Conservation (phyloP, 64 coral and sea anemone species). For the Anthopleura sola region DNA sequence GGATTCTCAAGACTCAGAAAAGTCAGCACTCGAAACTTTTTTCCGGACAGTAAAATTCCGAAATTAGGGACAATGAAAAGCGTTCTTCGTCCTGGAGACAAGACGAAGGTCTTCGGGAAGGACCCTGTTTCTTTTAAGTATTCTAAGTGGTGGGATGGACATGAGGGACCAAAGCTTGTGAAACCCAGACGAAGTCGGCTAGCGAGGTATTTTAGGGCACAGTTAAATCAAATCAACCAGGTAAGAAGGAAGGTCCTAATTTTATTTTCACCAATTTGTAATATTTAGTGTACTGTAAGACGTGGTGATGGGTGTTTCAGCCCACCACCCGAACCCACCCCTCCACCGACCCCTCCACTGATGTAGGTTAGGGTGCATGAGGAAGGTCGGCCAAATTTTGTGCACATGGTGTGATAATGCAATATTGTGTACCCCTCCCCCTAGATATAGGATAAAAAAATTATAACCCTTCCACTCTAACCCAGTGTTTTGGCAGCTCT, state of each 20-base stretch:
- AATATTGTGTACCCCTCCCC: too few species aligned
- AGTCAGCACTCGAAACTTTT: slow-evolving; percentile 88
- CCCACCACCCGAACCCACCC: too few species aligned
- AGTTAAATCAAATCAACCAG: slow-evolving; percentile 81
- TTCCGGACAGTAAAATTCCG: slow-evolving; percentile 29
- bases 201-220: slow-evolving; percentile 74
- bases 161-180: slow-evolving; percentile 49
- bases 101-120: slow-evolving; percentile 38
- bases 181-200: slow-evolving; percentile 57
- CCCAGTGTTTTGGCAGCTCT: too few species aligned
- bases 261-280: too few species aligned
- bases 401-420: too few species aligned
- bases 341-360: too few species aligned
- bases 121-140: slow-evolving; percentile 80
- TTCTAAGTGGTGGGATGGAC: slow-evolving; percentile 82
- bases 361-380: too few species aligned
- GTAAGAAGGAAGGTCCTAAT: slow-evolving; percentile 25
- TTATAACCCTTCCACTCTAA: too few species aligned
- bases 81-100: slow-evolving; percentile 39
- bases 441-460: too few species aligned
- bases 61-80: slow-evolving; percentile 73
- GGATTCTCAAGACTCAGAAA: slow-evolving; percentile 27
- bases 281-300: too few species aligned
- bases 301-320: too few species aligned
- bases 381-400: too few species aligned